Conservation (phyloP, 2,888 invertebrate genomes). For the Dynastes maya region DNA sequence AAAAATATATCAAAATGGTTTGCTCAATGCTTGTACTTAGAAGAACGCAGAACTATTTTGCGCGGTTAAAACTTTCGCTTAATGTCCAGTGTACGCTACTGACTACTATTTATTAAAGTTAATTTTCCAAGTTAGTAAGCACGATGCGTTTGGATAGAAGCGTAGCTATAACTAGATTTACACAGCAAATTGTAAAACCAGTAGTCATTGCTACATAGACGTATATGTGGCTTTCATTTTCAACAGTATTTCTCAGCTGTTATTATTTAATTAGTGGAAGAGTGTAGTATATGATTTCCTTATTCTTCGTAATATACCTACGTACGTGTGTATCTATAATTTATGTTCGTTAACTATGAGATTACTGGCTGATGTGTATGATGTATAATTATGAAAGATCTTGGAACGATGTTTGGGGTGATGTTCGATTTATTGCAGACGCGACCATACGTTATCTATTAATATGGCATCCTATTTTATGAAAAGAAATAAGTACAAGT, state of each 20-base stretch:
- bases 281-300: conserved; percentile 25
- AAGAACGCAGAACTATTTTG: no score
- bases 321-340: neutral
- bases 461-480: no score
- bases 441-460: no score
- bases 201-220: conserved; percentile 5
- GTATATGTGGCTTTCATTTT: neutral
- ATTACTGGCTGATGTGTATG: neutral
- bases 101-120: conserved; percentile 21
- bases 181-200: conserved; percentile 18
- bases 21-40: no score
- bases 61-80: no score
- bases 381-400: no score
- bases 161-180: neutral
- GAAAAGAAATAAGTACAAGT: no score
- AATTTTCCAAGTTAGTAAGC: conserved; percentile 10
- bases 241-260: conserved; percentile 18
- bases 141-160: neutral
- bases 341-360: conserved; percentile 11
- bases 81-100: no score
- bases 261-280: conserved; percentile 35
- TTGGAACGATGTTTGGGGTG: no score
- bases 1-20: no score
- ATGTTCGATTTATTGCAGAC: no score
- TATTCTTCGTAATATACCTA: neutral